A percentile compares a stretch with the other conserved stretches of the same genome.
Conservation (phyloP, 2,113 vertebrate species). For the Leptodactylus fuscus region DNA sequence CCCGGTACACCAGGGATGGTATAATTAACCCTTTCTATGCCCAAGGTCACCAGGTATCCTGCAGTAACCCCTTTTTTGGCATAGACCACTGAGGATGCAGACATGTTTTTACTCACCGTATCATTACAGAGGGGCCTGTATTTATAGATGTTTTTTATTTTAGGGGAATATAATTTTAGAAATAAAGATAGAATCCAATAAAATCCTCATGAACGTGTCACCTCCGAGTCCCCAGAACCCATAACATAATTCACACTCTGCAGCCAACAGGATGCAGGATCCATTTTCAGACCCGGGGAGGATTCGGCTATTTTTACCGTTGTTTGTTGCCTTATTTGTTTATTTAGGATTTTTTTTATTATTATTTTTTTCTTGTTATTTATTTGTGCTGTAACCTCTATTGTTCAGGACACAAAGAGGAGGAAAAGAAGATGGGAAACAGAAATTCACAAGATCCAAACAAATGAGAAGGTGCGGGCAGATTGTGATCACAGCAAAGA, state of each 20-base stretch:
- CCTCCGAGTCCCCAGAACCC: not conserved
- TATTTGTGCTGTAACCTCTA: conserved; percentile 53
- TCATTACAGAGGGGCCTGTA: no score
- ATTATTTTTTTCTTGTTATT: conserved; percentile 46
- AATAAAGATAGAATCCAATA: not conserved
- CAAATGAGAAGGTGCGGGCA: conserved; percentile 33
- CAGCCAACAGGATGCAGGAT: conserved; percentile 10
- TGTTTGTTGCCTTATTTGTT: conserved; percentile 52
- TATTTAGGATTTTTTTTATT: conserved; percentile 31
- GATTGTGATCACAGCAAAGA: conserved; percentile 43
- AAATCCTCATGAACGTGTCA: not conserved
- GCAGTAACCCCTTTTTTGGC: not conserved
- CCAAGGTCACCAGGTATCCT: no score
- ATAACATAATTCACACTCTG: conserved; percentile 14
- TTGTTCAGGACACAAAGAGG: conserved; percentile 56
- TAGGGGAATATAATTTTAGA: not conserved
- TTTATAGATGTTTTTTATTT: not conserved
- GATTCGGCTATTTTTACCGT: conserved; percentile 51
- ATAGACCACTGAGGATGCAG: not conserved
- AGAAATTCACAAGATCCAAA: conserved; percentile 36
- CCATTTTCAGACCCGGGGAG: not conserved
- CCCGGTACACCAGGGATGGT: no score
- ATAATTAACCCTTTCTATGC: no score
- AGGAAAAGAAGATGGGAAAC: conserved; percentile 60
- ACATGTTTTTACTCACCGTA: no score